Conservation (phyloP, 1,140 invertebrate species). For the Orius insidiosus region DNA sequence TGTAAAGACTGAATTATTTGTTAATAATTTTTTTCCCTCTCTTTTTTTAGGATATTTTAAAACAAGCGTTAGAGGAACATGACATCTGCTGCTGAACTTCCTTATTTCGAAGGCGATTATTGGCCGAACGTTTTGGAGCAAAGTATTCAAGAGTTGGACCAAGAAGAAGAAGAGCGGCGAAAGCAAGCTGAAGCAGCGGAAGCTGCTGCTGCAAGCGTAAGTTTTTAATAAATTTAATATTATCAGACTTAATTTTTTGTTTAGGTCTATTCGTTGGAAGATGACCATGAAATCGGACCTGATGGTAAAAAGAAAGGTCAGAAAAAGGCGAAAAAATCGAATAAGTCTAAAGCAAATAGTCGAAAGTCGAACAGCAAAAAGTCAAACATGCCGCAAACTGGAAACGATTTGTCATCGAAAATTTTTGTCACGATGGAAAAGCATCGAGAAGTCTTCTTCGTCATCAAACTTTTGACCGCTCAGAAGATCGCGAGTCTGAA, state of each 20-base stretch:
- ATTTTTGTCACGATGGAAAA: constrained; percentile 98
- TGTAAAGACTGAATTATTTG: too few relatives aligned
- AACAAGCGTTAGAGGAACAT: constrained; percentile 98
- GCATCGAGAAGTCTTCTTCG: constrained; percentile 99
- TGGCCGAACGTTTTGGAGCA: constrained; percentile 99
- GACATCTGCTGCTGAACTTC: constrained; percentile 85
- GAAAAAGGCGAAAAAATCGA: constrained; percentile 92
- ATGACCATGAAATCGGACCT: constrained; percentile 56
- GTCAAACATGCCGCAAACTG: constrained; percentile 80
- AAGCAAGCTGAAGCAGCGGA: constrained; percentile 85
- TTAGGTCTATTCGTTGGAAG: constrained; percentile 24
- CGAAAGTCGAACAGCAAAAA: constrained; percentile 87
- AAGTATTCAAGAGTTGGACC: constrained; percentile 93
- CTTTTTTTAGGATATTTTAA: constrained; percentile 76
- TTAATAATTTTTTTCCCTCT: too few relatives aligned
- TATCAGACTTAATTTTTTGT: constrained; percentile 8
- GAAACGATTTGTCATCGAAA: constrained; percentile 92
- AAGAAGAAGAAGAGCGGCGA: constrained; percentile 91
- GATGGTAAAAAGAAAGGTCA: constrained; percentile 94
- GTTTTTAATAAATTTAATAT: constrained; percentile 18
- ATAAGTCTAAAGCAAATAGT: constrained; percentile 89
- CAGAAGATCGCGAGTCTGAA: constrained; percentile 85
- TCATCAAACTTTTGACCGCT: constrained; percentile 86
- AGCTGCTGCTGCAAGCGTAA: constrained; percentile 50
- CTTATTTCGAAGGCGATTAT: constrained; percentile 99